A percentile compares a stretch with the other conserved stretches of the same genome.
These are phyloP conservation scores for Garrulus glandarius DNA, from an alignment of 2,797 vertebrate species.

Conservation along the genomic window DNA sequence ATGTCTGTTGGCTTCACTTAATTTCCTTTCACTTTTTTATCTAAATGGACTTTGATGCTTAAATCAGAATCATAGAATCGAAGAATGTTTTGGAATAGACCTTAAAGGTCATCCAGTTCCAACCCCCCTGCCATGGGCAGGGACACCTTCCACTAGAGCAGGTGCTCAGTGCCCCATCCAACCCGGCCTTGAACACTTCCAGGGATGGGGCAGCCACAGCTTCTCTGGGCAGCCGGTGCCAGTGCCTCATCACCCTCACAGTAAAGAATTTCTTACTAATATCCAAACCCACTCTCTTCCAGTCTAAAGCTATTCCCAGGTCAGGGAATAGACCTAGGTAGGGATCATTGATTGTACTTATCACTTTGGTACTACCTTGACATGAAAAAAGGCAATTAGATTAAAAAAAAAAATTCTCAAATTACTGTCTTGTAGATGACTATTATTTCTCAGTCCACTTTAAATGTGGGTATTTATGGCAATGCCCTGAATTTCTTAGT, in stretches of 20 bases:
- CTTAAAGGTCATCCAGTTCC: too few relatives aligned
- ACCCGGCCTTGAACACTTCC: not conserved
- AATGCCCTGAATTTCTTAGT: not conserved
- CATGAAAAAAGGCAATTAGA: not conserved
- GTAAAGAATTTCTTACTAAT: not conserved
- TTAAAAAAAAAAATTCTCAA: not conserved
- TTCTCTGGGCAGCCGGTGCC: not conserved
- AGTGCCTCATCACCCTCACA: not conserved
- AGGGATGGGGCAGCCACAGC: accelerated
- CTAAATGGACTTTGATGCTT: not conserved
- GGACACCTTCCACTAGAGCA: not conserved
- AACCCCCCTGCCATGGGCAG: accelerated
- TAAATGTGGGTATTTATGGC: accelerated
- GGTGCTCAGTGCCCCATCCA: not conserved
- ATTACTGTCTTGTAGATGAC: not conserved
- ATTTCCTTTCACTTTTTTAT: not conserved
- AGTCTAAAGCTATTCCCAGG: not conserved
- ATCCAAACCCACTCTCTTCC: not conserved
- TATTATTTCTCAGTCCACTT: not conserved
- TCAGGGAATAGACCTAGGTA: not conserved
- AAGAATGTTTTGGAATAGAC: not conserved
- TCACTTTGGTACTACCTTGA: not conserved
- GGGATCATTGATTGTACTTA: not conserved
- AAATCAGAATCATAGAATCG: not conserved
- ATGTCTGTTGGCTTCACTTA: not conserved